Percentiles rank a stretch among this genome's conserved stretches.
These are phyloP conservation scores for Gymnoscopelus braueri DNA, from an alignment of 2,797 vertebrate genomes.

Conservation along the genomic window DNA sequence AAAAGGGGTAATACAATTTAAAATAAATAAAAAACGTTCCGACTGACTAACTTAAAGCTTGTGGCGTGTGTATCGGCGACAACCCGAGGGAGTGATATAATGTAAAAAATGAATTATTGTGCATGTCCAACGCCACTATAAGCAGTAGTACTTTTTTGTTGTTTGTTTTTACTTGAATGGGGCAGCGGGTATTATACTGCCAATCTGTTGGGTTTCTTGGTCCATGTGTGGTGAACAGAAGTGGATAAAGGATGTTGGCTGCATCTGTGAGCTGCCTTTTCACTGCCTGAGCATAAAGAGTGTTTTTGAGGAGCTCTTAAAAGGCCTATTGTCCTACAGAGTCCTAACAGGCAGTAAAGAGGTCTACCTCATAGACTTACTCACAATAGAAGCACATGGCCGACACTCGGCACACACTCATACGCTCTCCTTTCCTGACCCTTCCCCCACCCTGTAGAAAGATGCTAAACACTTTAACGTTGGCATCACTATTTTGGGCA, in stretches of 20 bases:
- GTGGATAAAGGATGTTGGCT: conserved; percentile 18
- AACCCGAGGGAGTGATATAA: too few relatives aligned
- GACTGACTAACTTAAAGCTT: too few relatives aligned
- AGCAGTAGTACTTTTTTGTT: too few relatives aligned
- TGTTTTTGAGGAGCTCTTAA: conserved; percentile 44
- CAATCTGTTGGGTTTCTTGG: conserved; percentile 44
- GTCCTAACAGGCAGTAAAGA: conserved; percentile 37
- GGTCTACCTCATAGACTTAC: conserved; percentile 41
- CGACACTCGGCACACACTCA: conserved; percentile 22
- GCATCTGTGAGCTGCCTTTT: conserved; percentile 51
- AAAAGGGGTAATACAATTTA: too few relatives aligned
- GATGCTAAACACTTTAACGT: too few relatives aligned
- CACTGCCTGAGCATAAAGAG: conserved; percentile 43
- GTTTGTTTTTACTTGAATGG: conserved; percentile 8
- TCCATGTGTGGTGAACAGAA: conserved; percentile 37
- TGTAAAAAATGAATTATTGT: too few relatives aligned
- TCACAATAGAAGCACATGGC: conserved; percentile 41
- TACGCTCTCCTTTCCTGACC: conserved; percentile 7
- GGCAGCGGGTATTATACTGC: not conserved
- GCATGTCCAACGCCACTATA: too few relatives aligned
- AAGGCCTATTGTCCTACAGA: conserved; percentile 52
- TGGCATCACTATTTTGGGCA: too few relatives aligned
- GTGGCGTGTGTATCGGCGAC: too few relatives aligned
- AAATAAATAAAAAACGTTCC: too few relatives aligned
- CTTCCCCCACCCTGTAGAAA: too few relatives aligned